These are phyloP conservation scores for Sinocyclocheilus anshuiensis DNA, from an alignment of 2,113 vertebrate species.

Conservation along the genomic window DNA sequence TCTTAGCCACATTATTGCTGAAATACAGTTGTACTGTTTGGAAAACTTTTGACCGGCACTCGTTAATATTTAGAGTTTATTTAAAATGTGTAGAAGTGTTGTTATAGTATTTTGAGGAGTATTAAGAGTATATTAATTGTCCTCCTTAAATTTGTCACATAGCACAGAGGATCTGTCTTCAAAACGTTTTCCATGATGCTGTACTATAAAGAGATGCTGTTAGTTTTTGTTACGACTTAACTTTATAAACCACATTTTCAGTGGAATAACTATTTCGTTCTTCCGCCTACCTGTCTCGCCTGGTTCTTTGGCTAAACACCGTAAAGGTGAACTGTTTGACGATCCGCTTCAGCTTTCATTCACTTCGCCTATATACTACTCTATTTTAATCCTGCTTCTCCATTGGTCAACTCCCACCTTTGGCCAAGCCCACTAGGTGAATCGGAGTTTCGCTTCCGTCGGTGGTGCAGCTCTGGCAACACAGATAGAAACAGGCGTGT, in stretches of 20 bases:
- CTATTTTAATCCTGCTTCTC: constrained; percentile 73
- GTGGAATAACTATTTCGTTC: background rate
- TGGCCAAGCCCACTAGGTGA: constrained; percentile 57
- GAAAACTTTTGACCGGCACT: background rate
- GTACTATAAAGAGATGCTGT: background rate
- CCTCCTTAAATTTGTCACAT: background rate
- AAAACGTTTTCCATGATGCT: background rate
- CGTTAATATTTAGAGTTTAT: background rate
- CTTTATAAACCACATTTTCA: background rate
- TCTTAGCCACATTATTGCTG: background rate
- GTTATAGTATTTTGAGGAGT: background rate
- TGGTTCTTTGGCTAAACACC: background rate
- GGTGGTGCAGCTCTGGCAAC: constrained; percentile 1
- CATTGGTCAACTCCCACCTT: constrained; percentile 65
- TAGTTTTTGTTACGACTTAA: background rate
- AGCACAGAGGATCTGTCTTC: background rate
- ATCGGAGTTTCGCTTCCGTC: constrained; percentile 31
- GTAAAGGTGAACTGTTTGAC: background rate
- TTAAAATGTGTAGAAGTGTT: background rate
- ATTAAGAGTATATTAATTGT: background rate
- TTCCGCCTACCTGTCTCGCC: background rate
- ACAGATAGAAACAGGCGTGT: constrained; percentile 26
- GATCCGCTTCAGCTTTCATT: constrained; percentile 31
- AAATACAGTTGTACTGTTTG: background rate
- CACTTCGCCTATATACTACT: constrained; percentile 70